Percentiles rank a stretch among this genome's conserved stretches.
Evolutionary conservation across 2,113 vertebrate genomes (phyloP).

Genomic region (Gulo gulo): DNA sequence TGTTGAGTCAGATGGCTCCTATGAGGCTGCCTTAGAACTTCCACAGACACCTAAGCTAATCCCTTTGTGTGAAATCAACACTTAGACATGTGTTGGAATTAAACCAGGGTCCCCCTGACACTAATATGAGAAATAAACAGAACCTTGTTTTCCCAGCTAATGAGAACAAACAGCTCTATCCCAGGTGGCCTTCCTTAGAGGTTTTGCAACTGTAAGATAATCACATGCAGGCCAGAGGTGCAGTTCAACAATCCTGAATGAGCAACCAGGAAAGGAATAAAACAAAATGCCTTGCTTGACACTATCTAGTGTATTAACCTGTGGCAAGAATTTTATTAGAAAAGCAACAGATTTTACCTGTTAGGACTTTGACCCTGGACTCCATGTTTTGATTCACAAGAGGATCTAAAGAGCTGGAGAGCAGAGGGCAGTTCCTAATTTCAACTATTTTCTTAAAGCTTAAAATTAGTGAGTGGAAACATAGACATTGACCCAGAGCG

Average conservation of each 20-base stretch:
- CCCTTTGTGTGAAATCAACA: slow-evolving; percentile 70
- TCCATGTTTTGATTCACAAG: background rate
- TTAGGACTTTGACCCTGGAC: background rate
- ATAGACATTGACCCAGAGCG: background rate
- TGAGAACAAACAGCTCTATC: slow-evolving; percentile 63
- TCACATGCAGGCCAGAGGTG: slow-evolving; percentile 33
- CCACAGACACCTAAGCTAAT: slow-evolving; percentile 50
- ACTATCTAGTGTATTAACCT: slow-evolving; percentile 1
- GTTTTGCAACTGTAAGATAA: slow-evolving; percentile 48
- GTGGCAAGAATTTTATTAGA: slow-evolving; percentile 13
- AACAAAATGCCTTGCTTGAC: background rate
- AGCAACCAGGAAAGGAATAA: slow-evolving; percentile 46
- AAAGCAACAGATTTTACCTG: background rate
- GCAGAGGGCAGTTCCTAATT: background rate
- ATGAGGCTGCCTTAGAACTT: slow-evolving; percentile 58
- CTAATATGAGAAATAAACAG: slow-evolving; percentile 66
- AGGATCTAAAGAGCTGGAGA: background rate
- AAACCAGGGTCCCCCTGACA: slow-evolving; percentile 57
- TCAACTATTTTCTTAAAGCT: slow-evolving; percentile 15
- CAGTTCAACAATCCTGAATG: slow-evolving; percentile 32
- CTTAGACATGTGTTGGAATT: slow-evolving; percentile 68
- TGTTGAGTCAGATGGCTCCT: slow-evolving; percentile 60
- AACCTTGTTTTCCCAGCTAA: slow-evolving; percentile 68
- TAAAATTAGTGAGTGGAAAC: background rate
- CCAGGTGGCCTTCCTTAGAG: slow-evolving; percentile 27